Percentiles rank a stretch among this genome's conserved stretches.
Conservation (phyloP, 2,113 vertebrate species). For the Andinoacara biseriatus region DNA sequence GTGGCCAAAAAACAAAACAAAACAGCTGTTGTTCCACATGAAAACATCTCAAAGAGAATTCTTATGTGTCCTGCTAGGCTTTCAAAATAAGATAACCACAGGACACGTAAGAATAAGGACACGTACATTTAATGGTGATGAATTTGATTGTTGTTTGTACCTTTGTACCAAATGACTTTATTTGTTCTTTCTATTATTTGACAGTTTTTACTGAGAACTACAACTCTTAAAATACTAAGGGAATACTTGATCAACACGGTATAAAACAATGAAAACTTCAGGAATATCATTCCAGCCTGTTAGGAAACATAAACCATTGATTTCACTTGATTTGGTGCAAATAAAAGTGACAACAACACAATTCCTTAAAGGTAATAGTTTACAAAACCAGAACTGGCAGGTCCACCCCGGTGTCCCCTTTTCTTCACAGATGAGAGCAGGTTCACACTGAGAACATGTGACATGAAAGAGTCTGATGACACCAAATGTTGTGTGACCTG, state of each 20-base stretch:
- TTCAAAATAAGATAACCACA: background rate
- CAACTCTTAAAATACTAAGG: background rate
- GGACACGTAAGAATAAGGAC: too few species aligned
- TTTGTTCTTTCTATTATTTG: too few species aligned
- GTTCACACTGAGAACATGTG: background rate
- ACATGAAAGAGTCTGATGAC: accelerated
- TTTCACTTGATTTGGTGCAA: background rate
- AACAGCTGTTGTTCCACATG: background rate
- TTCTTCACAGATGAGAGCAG: background rate
- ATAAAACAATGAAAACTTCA: accelerated
- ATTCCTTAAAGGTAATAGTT: too few species aligned
- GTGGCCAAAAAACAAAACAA: too few species aligned
- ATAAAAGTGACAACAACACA: too few species aligned
- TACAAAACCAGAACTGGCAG: background rate
- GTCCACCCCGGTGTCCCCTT: background rate
- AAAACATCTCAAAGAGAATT: accelerated
- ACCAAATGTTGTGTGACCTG: accelerated
- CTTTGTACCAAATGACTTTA: background rate
- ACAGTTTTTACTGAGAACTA: too few species aligned
- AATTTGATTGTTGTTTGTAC: background rate
- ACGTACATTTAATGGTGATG: background rate
- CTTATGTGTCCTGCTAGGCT: accelerated
- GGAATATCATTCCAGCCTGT: too few species aligned
- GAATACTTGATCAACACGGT: background rate
- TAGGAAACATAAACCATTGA: background rate